These are phyloP conservation scores for Pontoporia blainvillei DNA, from an alignment of 2,113 vertebrate genomes.

Conservation along the genomic window DNA sequence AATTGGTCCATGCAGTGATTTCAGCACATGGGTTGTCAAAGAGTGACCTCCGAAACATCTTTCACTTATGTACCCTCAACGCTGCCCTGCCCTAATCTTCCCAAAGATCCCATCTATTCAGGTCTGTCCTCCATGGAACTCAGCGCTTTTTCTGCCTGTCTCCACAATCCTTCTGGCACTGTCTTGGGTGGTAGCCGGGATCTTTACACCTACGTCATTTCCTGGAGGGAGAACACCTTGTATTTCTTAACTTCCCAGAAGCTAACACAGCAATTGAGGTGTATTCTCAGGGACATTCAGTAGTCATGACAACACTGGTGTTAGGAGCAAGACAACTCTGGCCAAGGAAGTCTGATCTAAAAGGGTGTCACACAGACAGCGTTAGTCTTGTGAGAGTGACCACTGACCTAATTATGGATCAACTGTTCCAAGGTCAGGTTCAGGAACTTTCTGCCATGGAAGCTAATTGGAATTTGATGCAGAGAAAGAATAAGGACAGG, in stretches of 20 bases:
- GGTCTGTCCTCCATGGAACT: not conserved
- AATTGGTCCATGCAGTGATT: not conserved
- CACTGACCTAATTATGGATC: not conserved
- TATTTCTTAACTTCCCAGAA: not conserved
- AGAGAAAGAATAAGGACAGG: not conserved
- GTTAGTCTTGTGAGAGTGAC: not conserved
- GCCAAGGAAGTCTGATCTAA: not conserved
- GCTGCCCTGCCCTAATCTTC: not conserved
- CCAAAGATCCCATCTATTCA: not conserved
- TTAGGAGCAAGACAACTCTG: not conserved
- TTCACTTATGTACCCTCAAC: not conserved
- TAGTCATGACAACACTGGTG: not conserved
- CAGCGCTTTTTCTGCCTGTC: not conserved
- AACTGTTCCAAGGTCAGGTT: not conserved
- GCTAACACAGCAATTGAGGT: not conserved
- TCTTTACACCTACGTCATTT: not conserved
- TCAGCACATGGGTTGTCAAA: not conserved
- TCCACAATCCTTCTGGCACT: not conserved
- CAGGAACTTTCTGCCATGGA: not conserved
- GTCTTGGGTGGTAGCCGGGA: not conserved
- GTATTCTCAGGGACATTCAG: not conserved
- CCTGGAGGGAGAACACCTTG: not conserved
- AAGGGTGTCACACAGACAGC: not conserved
- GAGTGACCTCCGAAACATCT: not conserved
- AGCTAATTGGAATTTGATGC: not conserved